Conservation (phyloP, 2,888 invertebrate genomes). For the Pyrgus malvae region DNA sequence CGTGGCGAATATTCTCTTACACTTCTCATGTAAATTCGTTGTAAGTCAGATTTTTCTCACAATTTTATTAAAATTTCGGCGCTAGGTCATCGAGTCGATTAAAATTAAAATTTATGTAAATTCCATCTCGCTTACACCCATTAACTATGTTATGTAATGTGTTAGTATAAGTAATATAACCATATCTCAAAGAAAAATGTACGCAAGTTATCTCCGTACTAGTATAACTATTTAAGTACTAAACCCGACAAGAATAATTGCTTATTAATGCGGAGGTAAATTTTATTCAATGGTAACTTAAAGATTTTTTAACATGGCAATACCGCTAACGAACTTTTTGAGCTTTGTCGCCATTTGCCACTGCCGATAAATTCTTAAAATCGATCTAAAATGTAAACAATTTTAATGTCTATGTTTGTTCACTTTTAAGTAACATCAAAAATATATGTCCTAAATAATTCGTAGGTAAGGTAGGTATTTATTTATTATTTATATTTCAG, state of each 20-base stretch:
- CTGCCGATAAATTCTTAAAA: too few relatives aligned
- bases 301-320: too few relatives aligned
- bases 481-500: too few relatives aligned
- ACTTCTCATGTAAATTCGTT: background rate
- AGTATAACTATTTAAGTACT: background rate
- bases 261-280: background rate
- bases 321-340: too few relatives aligned
- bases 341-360: too few relatives aligned
- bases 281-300: background rate
- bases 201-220: background rate
- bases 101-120: slow-evolving; percentile 37
- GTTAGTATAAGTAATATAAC: background rate
- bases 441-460: too few relatives aligned
- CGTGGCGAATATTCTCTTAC: background rate
- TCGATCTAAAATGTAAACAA: too few relatives aligned
- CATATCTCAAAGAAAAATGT: background rate
- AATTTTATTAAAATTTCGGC: background rate
- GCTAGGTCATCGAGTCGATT: slow-evolving; percentile 15
- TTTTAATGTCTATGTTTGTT: too few relatives aligned
- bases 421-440: too few relatives aligned
- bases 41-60: background rate
- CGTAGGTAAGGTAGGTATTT: too few relatives aligned
- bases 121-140: slow-evolving; percentile 23
- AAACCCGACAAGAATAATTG: background rate
- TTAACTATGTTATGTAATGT: slow-evolving; percentile 23